Evolutionary conservation across 1,140 invertebrate species (phyloP).

Genomic region (Solenopsis fugax): DNA sequence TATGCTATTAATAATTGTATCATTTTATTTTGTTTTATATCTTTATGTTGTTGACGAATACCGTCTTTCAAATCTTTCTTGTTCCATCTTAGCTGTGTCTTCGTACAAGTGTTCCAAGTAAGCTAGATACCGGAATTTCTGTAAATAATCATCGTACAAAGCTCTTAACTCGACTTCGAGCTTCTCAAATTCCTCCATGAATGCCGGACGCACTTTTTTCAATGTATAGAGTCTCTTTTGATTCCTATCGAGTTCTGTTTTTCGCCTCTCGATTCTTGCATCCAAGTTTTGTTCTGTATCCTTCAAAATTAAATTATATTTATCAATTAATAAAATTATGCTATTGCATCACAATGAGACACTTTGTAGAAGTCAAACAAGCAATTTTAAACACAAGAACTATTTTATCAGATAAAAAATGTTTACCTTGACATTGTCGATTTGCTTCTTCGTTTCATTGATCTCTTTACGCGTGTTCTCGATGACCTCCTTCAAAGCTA

Average conservation of each 20-base stretch:
- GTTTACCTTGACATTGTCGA: conserved; percentile 92
- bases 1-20: conserved; percentile 1
- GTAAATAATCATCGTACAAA: conserved; percentile 95
- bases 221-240: conserved; percentile 97
- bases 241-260: conserved; percentile 95
- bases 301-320: conserved; percentile 66
- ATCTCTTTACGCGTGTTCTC: conserved; percentile 90
- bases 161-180: conserved; percentile 95
- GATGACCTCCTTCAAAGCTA: conserved; percentile 90
- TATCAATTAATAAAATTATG: background rate
- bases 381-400: background rate
- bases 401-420: background rate
- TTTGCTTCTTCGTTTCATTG: conserved; percentile 90
- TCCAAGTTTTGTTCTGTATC: conserved; percentile 92
- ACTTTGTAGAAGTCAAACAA: background rate
- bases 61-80: conserved; percentile 89
- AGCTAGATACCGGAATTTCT: conserved; percentile 95
- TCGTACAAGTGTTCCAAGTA: conserved; percentile 93
- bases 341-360: background rate
- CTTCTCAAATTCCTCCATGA: conserved; percentile 98
- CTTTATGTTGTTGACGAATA: conserved; percentile 31
- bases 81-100: conserved; percentile 90
- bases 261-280: conserved; percentile 96
- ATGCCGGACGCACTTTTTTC: conserved; percentile 98
- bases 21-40: background rate